Evolutionary conservation across 2,113 vertebrate species (phyloP), one percentile per base, ranked within the genome.

Genomic region (Eonycteris spelaea): DNA sequence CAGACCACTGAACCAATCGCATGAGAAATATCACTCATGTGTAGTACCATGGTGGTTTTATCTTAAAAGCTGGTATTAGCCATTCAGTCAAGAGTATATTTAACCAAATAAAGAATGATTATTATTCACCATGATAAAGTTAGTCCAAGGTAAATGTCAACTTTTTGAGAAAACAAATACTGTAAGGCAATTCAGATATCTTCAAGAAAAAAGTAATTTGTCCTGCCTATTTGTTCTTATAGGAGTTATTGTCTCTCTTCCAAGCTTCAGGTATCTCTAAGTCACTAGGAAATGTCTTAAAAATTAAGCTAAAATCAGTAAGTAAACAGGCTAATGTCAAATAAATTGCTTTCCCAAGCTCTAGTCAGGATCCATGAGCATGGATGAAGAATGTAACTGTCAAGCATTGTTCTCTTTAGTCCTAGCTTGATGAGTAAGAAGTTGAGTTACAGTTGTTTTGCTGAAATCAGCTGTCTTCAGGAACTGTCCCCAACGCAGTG

Each of bases 391-490:
- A 68, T 1, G 0, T 51, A n/a, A 77, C 59, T 91, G 4, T 19
- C 59, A n/a, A 18, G 33, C 53, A 16, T 68, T 91, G 35, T 89
- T 87, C 91, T 86, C 43, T 45, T 30, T 40, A 67, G 38, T 43
- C 55, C 6, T 19, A 15, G 24, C 68, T 43, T 45, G 51, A 88
- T 90, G 94, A 97, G 83, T 95, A 94, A 95, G 55, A 90, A 40
- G 75, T 84, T 78, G 88, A 97, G 53, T 96, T 95, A 68, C 0
- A 21, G 18, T 45, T 78, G 90, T 89, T 94, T 88, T 82, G 82
- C 73, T 92, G 77, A 79, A 35, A 79, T 83, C 48, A 43, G 55
- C 95, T 67, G 91, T 88, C 88, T 96, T 77, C 79, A 94, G 88
- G 77, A 88, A 92, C n/a, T 63, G 15, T 92, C 55, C 96, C 85